These are phyloP conservation scores for Stegophylla sp. DNA, from an alignment of 2,888 invertebrate genomes.

Conservation along the genomic window DNA sequence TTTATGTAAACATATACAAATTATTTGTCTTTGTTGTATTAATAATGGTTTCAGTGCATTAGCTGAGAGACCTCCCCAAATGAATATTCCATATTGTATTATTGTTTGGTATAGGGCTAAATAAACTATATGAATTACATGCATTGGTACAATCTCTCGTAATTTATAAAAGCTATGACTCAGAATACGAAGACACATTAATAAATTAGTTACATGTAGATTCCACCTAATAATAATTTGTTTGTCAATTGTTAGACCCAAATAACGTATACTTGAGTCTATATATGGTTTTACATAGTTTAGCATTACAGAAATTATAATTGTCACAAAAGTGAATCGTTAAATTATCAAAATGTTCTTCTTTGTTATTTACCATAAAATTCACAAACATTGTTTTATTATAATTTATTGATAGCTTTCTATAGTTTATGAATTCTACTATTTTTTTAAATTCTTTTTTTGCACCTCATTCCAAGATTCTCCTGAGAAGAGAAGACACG, in stretches of 20 bases:
- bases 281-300: neutral
- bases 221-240: constrained; percentile 2
- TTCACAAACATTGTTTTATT: constrained; percentile 24
- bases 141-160: neutral
- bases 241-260: constrained; percentile 18
- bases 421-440: constrained; percentile 7
- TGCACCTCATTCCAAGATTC: constrained; percentile 20
- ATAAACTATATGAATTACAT: neutral
- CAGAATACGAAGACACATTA: constrained; percentile 24
- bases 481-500: constrained; percentile 23
- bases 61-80: neutral
- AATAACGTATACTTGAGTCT: constrained; percentile 29
- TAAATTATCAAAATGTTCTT: constrained; percentile 10
- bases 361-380: constrained; percentile 4
- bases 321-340: constrained; percentile 17
- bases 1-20: constrained; percentile 12
- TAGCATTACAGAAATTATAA: constrained; percentile 3
- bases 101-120: constrained; percentile 4
- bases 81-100: neutral
- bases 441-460: constrained; percentile 3
- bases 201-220: constrained; percentile 4
- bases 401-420: constrained; percentile 26
- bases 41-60: neutral
- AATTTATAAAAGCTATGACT: constrained; percentile 15
- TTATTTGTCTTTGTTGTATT: neutral